These are phyloP conservation scores for Romanogobio albipinnatus DNA, from an alignment of 2,113 vertebrate species.

Conservation along the genomic window DNA sequence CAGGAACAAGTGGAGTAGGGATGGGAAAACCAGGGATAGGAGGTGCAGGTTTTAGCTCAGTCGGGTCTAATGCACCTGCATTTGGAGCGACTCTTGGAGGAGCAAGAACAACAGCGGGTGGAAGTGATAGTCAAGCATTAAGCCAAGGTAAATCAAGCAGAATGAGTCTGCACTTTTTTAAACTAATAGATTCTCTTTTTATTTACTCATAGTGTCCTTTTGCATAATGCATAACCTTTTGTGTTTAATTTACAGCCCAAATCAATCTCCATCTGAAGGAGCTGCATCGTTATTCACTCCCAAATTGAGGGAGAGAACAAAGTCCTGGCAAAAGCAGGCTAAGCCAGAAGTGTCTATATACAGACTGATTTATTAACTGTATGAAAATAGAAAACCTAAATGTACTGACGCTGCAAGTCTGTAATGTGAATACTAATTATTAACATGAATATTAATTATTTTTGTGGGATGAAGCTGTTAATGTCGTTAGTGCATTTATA, in stretches of 20 bases:
- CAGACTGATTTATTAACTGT: constrained; percentile 1
- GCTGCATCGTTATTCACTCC: constrained; percentile 65
- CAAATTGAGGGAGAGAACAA: constrained; percentile 59
- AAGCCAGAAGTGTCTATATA: constrained; percentile 1
- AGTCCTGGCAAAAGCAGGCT: not conserved
- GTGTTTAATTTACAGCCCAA: constrained; percentile 58
- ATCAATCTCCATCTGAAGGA: constrained; percentile 64
- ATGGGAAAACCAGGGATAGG: constrained; percentile 9
- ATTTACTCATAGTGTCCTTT: not conserved
- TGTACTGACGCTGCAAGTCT: constrained; percentile 11
- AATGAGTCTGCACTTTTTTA: not conserved
- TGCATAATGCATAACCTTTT: constrained; percentile 11
- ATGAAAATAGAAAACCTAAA: constrained; percentile 25
- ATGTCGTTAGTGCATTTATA: constrained; percentile 14
- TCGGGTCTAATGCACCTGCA: constrained; percentile 43
- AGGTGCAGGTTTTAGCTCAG: not conserved
- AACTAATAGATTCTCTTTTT: not conserved
- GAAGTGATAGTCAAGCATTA: not conserved
- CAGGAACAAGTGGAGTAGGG: not conserved
- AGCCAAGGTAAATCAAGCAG: constrained; percentile 57
- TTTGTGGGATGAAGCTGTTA: not conserved
- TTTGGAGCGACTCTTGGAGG: constrained; percentile 20
- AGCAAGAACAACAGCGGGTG: constrained; percentile 45
- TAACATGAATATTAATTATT: not conserved
- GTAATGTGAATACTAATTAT: not conserved